Percentiles rank a stretch among this genome's conserved stretches.
Conservation (phyloP, 2,797 vertebrate species). For the Phyllotis vaccarum region DNA sequence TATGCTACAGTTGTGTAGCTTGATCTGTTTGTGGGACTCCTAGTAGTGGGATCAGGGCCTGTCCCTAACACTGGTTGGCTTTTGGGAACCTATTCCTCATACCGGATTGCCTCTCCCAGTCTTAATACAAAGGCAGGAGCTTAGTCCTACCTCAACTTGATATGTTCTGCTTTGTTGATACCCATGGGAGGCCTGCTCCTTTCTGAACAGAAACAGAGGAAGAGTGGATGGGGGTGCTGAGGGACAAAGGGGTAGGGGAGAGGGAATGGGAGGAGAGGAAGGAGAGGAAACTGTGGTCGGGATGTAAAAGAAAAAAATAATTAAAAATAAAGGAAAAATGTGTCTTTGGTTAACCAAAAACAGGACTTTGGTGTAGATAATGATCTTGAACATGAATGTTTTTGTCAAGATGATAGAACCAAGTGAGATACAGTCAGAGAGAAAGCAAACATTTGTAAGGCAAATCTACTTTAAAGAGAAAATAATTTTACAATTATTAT, state of each 20-base stretch:
- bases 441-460: slow-evolving; percentile 5
- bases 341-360: slow-evolving; percentile 35
- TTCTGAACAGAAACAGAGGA: neutral
- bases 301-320: neutral
- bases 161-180: neutral
- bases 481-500: slow-evolving; percentile 20
- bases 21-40: neutral
- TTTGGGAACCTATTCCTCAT: neutral
- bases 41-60: neutral
- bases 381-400: slow-evolving; percentile 1
- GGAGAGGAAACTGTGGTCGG: neutral
- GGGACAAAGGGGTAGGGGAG: neutral
- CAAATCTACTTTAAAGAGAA: slow-evolving; percentile 37
- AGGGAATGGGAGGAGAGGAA: neutral
- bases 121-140: neutral
- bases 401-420: neutral
- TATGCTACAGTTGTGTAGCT: neutral
- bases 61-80: neutral
- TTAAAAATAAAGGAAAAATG: neutral
- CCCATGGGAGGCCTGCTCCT: neutral
- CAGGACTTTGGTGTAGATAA: neutral
- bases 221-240: neutral
- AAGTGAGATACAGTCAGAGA: neutral
- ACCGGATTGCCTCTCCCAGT: neutral
- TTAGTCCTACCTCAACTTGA: neutral